Conservation (phyloP, 2,888 invertebrate genomes). For the Rhagonycha lutea region DNA sequence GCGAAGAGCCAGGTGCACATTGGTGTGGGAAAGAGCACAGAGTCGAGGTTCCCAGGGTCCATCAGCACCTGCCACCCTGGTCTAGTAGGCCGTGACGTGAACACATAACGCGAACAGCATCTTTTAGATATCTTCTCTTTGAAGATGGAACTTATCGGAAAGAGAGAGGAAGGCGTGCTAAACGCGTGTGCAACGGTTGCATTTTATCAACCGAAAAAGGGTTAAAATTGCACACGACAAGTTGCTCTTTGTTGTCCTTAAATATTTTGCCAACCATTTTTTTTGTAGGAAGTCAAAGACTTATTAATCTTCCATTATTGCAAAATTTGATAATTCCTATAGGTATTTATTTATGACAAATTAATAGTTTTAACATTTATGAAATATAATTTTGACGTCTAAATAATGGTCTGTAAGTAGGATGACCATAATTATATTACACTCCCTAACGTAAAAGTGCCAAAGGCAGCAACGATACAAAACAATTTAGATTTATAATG, state of each 20-base stretch:
- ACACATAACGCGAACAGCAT: constrained; percentile 31
- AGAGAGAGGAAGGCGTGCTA: constrained; percentile 1
- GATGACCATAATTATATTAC: constrained; percentile 10
- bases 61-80: constrained; percentile 40
- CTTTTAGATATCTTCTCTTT: constrained; percentile 15
- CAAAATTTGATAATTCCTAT: neutral
- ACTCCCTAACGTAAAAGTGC: neutral
- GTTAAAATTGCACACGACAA: neutral
- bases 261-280: neutral
- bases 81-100: constrained; percentile 30
- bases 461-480: neutral
- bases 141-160: neutral
- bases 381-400: neutral
- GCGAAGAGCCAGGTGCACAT: constrained; percentile 41
- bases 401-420: constrained; percentile 1
- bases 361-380: neutral
- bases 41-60: constrained; percentile 43
- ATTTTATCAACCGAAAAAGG: neutral
- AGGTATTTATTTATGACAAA: neutral
- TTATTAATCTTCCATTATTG: neutral
- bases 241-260: neutral
- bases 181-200: constrained; percentile 24
- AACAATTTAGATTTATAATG: neutral
- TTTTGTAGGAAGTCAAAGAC: neutral
- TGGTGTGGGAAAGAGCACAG: constrained; percentile 42